Evolutionary conservation across 1,140 invertebrate genomes (phyloP).

Genomic region (Drosophila sturtevanti): DNA sequence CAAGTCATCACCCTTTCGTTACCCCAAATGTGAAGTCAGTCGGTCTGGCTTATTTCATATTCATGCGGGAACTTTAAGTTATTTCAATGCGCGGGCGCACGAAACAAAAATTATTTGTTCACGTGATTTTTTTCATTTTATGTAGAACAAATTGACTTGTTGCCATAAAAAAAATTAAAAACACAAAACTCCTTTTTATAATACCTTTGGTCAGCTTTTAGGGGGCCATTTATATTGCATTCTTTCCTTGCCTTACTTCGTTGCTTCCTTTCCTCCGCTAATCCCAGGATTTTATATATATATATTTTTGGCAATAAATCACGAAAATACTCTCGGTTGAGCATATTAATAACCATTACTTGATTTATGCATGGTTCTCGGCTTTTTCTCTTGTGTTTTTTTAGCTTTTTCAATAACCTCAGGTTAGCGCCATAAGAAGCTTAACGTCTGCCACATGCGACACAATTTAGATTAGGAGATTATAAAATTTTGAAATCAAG

Average conservation of each 20-base stretch:
- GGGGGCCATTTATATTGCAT: background rate
- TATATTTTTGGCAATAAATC: constrained; percentile 57
- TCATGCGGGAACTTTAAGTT: constrained; percentile 46
- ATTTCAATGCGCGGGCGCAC: constrained; percentile 47
- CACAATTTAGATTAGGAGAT: background rate
- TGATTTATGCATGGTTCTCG: constrained; percentile 60
- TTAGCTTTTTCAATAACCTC: constrained; percentile 42
- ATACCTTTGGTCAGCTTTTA: constrained; percentile 17
- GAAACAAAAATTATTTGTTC: constrained; percentile 61
- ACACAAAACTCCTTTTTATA: constrained; percentile 24
- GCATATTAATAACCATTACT: constrained; percentile 73
- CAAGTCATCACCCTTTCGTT: constrained; percentile 5
- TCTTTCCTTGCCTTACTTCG: constrained; percentile 22
- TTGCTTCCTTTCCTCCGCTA: constrained; percentile 22
- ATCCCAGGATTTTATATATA: constrained; percentile 33
- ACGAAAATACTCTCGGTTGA: constrained; percentile 55
- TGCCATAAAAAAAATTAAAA: constrained; percentile 27
- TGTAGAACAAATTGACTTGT: constrained; percentile 67
- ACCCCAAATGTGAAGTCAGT: background rate
- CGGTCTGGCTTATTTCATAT: constrained; percentile 47
- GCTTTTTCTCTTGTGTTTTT: constrained; percentile 1
- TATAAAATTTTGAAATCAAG: background rate
- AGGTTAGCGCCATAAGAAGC: constrained; percentile 35
- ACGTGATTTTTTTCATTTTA: constrained; percentile 55
- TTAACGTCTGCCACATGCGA: constrained; percentile 33